Evolutionary conservation across 2,113 vertebrate species (phyloP).

Genomic region (Speoplatyrhinus poulsoni): DNA sequence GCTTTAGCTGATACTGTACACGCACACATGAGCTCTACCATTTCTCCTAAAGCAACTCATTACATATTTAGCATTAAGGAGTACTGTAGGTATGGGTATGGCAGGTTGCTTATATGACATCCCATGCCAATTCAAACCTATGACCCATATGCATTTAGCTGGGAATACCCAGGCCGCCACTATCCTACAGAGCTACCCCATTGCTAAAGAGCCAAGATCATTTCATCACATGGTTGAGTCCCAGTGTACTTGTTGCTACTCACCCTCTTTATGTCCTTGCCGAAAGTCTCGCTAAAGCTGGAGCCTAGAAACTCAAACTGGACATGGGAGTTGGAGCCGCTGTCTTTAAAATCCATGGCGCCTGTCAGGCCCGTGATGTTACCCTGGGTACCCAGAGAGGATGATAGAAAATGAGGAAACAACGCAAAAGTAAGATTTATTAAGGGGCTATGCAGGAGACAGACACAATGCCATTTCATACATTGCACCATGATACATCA

Average conservation of each 20-base stretch:
- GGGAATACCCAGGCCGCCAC: too few relatives aligned
- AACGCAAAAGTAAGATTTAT: neutral
- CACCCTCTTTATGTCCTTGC: conserved; percentile 96
- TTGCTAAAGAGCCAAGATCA: too few relatives aligned
- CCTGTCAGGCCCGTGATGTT: conserved; percentile 94
- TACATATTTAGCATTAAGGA: too few relatives aligned
- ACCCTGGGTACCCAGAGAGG: conserved; percentile 75
- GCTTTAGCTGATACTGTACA: too few relatives aligned
- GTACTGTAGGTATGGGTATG: too few relatives aligned
- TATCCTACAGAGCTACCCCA: too few relatives aligned
- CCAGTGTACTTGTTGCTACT: conserved; percentile 39
- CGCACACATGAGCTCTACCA: too few relatives aligned
- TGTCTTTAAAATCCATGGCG: conserved; percentile 92
- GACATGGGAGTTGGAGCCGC: conserved; percentile 91
- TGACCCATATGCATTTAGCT: too few relatives aligned
- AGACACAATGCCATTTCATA: neutral
- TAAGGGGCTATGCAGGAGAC: neutral
- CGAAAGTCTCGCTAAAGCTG: conserved; percentile 97
- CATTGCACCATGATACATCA: neutral
- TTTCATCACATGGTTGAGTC: neutral
- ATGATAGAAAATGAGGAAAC: neutral
- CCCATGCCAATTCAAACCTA: too few relatives aligned
- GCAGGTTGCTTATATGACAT: too few relatives aligned
- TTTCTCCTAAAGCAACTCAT: too few relatives aligned
- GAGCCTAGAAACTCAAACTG: conserved; percentile 98